Evolutionary conservation across 2,888 invertebrate genomes (phyloP), one percentile per base, ranked within the genome.

Genomic region (Adineta ricciae): DNA sequence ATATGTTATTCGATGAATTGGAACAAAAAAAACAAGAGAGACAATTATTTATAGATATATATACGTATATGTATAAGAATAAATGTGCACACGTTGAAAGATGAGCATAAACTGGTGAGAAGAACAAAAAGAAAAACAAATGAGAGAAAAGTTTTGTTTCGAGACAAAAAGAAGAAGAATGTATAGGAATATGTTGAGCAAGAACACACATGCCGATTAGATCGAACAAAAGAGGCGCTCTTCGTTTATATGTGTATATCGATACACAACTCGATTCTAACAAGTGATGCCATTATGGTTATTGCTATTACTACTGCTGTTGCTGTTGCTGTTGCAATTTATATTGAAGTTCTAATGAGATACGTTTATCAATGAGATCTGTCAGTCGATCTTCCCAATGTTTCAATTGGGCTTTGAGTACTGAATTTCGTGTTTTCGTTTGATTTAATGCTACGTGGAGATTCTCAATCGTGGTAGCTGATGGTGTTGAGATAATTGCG

Each of bases 351-450:
- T 78, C 78, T 41, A 78, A 78, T 41, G 78, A 78, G 3, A 78
- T 78, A 41, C 78, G 78, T 78, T 78, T 78, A 78, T 78, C 78
- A 41, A 78, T 78, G 2, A 78, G 41, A 41, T 78, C 78, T 14
- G 78, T 78, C 2, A 78, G 24, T n/a, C 41, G 38, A 78, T 78
- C 78, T 78, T 78, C 78, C 78, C 78, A 78, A 78, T 78, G 41
- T 78, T 78, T 78, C 24, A 78, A 41, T 41, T 78, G 78, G 24
- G 78, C 78, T 78, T 78, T 78, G 11, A 78, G 41, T 41, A 78
- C 41, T 21, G 41, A 78, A 78, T 78, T 78, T 41, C 41, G 78
- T 24, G 41, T 78, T 38, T 78, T 78, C 11, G 78, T 78, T 78
- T 78, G 78, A 78, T 78, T 78, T 38, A 78, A 41, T 78, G 38